These are phyloP conservation scores for Tiliacea citrago DNA, from an alignment of 2,888 invertebrate genomes.

Conservation along the genomic window DNA sequence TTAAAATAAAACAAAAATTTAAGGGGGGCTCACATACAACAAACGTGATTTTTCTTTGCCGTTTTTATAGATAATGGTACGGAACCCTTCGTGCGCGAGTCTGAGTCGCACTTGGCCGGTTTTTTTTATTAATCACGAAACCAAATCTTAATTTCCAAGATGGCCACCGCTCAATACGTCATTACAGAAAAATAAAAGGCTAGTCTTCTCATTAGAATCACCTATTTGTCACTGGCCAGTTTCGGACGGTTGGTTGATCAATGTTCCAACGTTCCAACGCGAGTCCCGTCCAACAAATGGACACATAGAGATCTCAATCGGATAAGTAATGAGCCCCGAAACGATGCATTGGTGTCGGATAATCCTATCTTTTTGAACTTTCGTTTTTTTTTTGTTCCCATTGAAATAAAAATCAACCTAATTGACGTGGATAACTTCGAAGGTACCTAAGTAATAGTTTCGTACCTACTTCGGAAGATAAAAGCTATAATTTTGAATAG, in stretches of 20 bases:
- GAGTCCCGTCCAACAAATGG: slow-evolving; percentile 56
- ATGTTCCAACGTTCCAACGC: slow-evolving; percentile 54
- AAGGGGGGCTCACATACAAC: too few species aligned
- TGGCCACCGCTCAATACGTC: slow-evolving; percentile 14
- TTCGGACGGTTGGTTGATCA: slow-evolving; percentile 49
- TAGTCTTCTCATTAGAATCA: slow-evolving; percentile 41
- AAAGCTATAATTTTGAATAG: background rate
- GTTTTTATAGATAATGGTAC: too few species aligned
- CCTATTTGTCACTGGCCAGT: slow-evolving; percentile 64
- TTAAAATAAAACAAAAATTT: too few species aligned
- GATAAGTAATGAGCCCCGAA: slow-evolving; percentile 59
- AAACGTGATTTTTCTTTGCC: too few species aligned
- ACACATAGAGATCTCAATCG: slow-evolving; percentile 65
- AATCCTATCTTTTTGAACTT: slow-evolving; percentile 37
- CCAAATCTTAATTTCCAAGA: slow-evolving; percentile 30
- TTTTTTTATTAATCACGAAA: too few species aligned
- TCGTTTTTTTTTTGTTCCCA: slow-evolving; percentile 8
- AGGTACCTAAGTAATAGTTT: background rate
- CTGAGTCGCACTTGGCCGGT: too few species aligned
- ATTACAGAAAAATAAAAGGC: slow-evolving; percentile 25
- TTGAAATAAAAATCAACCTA: slow-evolving; percentile 30
- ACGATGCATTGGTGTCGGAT: slow-evolving; percentile 46
- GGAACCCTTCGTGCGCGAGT: too few species aligned
- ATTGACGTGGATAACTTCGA: slow-evolving; percentile 12
- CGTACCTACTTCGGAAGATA: background rate